Percentiles rank a stretch among this genome's conserved stretches.
These are phyloP conservation scores for Valencia hispanica DNA, from an alignment of 2,797 vertebrate genomes.

Conservation along the genomic window DNA sequence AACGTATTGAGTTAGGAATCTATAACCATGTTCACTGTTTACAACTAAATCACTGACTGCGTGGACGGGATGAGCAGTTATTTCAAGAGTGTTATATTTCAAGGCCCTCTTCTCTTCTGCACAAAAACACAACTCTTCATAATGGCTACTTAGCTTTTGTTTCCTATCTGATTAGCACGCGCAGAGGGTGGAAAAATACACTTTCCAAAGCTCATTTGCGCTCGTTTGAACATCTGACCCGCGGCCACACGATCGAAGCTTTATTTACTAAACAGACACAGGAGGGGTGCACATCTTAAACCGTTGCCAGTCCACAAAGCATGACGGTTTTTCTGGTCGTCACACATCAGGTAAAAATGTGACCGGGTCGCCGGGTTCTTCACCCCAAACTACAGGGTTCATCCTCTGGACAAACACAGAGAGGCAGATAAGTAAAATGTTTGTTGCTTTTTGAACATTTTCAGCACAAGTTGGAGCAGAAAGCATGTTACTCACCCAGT, in stretches of 20 bases:
- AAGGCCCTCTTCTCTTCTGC: no score
- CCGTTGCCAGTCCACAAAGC: conserved; percentile 19
- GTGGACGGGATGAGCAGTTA: background rate
- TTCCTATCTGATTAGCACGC: background rate
- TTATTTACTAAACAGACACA: conserved; percentile 52
- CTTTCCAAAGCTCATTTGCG: background rate
- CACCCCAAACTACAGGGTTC: conserved; percentile 25
- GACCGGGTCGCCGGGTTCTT: conserved; percentile 42
- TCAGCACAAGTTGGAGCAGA: no score
- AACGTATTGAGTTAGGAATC: background rate
- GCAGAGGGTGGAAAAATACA: background rate
- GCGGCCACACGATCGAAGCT: conserved; percentile 39
- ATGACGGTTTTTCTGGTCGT: conserved; percentile 39
- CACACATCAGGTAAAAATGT: conserved; percentile 36
- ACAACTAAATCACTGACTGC: background rate
- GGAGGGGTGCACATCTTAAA: conserved; percentile 25
- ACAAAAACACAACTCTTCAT: background rate
- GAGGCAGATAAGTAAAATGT: background rate
- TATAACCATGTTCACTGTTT: background rate
- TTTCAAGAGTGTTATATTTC: background rate
- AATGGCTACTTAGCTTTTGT: background rate
- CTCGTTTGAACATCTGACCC: conserved; percentile 26
- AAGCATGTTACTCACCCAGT: no score
- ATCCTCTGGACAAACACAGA: conserved; percentile 4
- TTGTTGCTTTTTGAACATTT: background rate